Evolutionary conservation across 2,888 invertebrate species (phyloP).

Genomic region (Archips xylosteana): DNA sequence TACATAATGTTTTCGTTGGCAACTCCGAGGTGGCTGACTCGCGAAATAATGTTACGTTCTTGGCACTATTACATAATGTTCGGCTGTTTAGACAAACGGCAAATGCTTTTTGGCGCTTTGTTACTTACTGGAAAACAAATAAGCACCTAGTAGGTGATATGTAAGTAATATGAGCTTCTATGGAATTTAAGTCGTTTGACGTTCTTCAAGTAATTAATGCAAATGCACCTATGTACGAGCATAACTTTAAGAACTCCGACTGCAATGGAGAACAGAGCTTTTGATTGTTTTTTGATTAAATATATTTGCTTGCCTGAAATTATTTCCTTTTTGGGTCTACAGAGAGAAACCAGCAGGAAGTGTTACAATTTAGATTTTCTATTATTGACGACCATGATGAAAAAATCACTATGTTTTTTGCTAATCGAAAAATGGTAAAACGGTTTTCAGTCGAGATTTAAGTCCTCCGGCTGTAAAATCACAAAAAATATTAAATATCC

Average conservation of each 20-base stretch:
- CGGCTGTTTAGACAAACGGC: constrained; percentile 3
- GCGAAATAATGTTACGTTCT: constrained; percentile 34
- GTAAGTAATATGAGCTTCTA: neutral
- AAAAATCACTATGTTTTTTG: neutral
- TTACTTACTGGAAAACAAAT: neutral
- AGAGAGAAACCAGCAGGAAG: neutral
- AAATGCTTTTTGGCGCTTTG: constrained; percentile 6
- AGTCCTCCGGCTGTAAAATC: neutral
- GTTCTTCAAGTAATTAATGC: neutral
- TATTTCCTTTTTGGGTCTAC: neutral
- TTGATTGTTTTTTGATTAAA: no score
- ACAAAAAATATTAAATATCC: neutral
- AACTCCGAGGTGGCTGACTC: constrained; percentile 37
- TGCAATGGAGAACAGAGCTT: neutral
- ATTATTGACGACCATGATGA: no score
- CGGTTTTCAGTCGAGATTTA: neutral
- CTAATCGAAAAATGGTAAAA: neutral
- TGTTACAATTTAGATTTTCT: neutral
- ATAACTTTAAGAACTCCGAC: neutral
- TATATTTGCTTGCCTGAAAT: no score
- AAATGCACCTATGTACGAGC: no score
- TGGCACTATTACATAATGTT: constrained; percentile 28
- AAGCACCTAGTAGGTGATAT: neutral
- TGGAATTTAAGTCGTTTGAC: neutral
- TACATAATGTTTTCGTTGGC: constrained; percentile 43